Base-by-base conservation (phyloP, 2,888 invertebrate genomes). In the Melipona beecheii region DNA sequence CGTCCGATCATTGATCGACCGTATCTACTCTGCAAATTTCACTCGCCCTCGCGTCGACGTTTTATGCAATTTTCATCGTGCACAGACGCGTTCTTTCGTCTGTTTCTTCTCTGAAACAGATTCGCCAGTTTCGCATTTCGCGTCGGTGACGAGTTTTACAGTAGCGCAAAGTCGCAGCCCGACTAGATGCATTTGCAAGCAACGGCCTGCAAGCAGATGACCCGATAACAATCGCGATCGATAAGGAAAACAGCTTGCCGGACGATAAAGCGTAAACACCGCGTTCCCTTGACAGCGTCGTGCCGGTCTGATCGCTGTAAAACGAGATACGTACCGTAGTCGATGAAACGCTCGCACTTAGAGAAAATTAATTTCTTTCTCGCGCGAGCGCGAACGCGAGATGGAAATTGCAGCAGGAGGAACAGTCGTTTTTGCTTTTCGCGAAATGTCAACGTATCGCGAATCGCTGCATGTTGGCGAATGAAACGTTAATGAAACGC, bases 211-310 rank as follows among this genome's bases (percentile, higher is more conserved):
- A 86, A 89, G 43, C 43, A 43, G 89, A 85, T 89, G 89, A 84
- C 84, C 89, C 72, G 86, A 90, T 90, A 90, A 88, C 89, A 89
- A 90, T 89, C 85, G 87, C 84, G 87, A 89, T 89, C 89, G 87
- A 89, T 89, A 90, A 88, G 81, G 88, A 89, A 89, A 89, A 89
- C 89, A 89, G 86, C 83, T 88, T 86, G 88, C 78, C 84, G 84
- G 79, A 85, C 86, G 88, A 86, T 88, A 86, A 86, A 88, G 82
- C 88, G 88, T 89, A 89, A 89, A 89, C 89, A 89, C 49, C 69
- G 78, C 24, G 87, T 86, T 83, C 86, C 89, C 87, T 79, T 79
- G 86, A 87, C 86, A 83, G 85, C 86, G 50, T 68, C 74, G 80
- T 72, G 62, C 43, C 73, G 31, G 58, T 75, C 68, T 75, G 78